Percentiles rank a stretch among this genome's conserved stretches.
Conservation (phyloP, 2,113 vertebrate genomes). For the Hippolais icterina region DNA sequence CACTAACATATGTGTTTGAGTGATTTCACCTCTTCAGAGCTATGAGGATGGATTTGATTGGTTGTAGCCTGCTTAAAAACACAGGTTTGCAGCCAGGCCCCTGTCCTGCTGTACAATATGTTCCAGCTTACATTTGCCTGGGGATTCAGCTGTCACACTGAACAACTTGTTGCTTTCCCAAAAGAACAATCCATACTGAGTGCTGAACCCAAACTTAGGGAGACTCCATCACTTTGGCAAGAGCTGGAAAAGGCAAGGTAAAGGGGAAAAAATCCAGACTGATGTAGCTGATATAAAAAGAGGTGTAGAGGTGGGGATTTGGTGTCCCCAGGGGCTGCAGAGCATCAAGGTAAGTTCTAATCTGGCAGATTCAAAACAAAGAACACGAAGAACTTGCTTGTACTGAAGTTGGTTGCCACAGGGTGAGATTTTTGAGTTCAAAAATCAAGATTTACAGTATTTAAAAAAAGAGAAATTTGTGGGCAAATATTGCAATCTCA, state of each 20-base stretch:
- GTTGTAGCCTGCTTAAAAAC: not conserved
- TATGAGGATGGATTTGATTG: not conserved
- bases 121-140: not conserved
- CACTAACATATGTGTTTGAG: not conserved
- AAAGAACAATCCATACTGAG: not conserved
- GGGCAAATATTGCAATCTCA: accelerated
- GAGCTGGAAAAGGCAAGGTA: not conserved
- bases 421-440: not conserved
- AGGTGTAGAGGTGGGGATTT: not conserved
- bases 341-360: not conserved
- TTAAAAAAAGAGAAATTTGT: not conserved
- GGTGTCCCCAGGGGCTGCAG: not conserved
- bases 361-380: not conserved
- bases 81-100: not conserved
- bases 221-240: not conserved
- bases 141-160: not conserved
- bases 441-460: accelerated
- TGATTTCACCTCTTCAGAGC: not conserved
- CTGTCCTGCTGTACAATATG: not conserved
- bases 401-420: not conserved
- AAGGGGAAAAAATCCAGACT: not conserved
- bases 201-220: not conserved
- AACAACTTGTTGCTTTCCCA: not conserved
- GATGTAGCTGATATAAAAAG: not conserved
- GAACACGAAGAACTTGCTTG: not conserved